Conservation (phyloP, 2,888 invertebrate species). For the Digitonthophagus gazella region DNA sequence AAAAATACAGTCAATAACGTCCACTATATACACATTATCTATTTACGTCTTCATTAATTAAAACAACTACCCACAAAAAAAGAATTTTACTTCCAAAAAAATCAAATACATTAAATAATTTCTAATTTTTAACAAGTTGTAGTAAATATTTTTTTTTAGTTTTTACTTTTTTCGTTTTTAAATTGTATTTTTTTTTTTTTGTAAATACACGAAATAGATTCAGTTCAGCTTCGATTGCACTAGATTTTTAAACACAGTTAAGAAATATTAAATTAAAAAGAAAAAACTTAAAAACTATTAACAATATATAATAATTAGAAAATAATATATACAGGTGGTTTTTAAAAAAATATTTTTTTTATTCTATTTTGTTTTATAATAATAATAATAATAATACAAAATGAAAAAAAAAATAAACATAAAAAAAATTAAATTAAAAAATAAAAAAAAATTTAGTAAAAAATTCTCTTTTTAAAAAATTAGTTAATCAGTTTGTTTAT, state of each 20-base stretch:
- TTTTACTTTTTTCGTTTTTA: constrained; percentile 22
- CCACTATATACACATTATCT: constrained; percentile 13
- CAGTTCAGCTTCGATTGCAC: constrained; percentile 29
- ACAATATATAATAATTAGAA: constrained; percentile 21
- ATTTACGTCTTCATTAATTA: constrained; percentile 3
- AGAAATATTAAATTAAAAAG: constrained; percentile 7
- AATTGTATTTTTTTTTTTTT: constrained; percentile 35
- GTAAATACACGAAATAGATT: constrained; percentile 46
- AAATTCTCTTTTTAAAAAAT: neutral
- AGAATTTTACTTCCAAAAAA: constrained; percentile 29
- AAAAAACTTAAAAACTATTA: constrained; percentile 17
- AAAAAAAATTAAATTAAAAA: too few species aligned
- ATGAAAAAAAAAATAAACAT: constrained; percentile 1
- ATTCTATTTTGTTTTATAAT: constrained; percentile 4
- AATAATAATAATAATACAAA: constrained; percentile 14
- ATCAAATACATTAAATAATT: constrained; percentile 48
- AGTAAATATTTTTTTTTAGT: constrained; percentile 36
- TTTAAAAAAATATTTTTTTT: constrained; percentile 21
- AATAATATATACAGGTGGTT: constrained; percentile 21
- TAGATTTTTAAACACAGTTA: constrained; percentile 16
- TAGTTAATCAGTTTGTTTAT: neutral
- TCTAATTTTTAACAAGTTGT: constrained; percentile 47
- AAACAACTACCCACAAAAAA: neutral
- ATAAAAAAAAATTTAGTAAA: neutral
- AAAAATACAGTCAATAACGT: neutral